Evolutionary conservation across 2,113 vertebrate species (phyloP), one percentile per base, ranked within the genome.

Genomic region (Rissa tridactyla): DNA sequence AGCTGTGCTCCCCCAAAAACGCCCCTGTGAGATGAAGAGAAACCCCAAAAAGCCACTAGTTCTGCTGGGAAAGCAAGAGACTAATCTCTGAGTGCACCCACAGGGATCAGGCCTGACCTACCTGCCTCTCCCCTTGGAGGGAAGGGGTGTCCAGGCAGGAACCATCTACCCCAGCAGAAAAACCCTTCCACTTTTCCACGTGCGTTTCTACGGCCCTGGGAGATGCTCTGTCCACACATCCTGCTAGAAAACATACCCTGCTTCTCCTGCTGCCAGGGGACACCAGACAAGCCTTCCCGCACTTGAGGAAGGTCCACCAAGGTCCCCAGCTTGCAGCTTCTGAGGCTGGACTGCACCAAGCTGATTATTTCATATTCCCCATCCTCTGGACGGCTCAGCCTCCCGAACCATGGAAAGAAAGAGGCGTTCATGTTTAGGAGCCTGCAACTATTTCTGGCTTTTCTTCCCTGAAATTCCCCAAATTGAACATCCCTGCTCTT

Each of bases 61-160:
- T 36, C 58, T 34, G 1, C 9, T 30, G 47, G 73, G 36, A 57
- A 72, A 57, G 38, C 42, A 72, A 42, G 58, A 32, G 19, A 47
- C 52, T 6, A 84, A 38, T 34, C 44, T 58, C 42, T 0, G 3
- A 82, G 55, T 49, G 44, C 49, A 26, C 3, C 10, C 0, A 2
- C 29, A 30, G 58, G 58, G 21, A 57, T 71, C 52, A 72, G 47
- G 34, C 47, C 80, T 77, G 68, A n/a, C 62, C 46, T 54, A 42
- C 32, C 40, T 44, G 64, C 54, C 60, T 34, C 44, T 65, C 11
- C 40, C 15, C 27, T 32, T 15, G 15, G 26, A 64, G 16, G 25
- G 16, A n/a, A 71, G 23, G 27, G 51, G 12, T 75, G 38, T 30
- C 65, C 22, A 17, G 54, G 61, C 66, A 86, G 34, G 19, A 69